A percentile compares a stretch with the other conserved stretches of the same genome.
Conservation (phyloP, 2,888 invertebrate species). For the Creontiades dilutus region DNA sequence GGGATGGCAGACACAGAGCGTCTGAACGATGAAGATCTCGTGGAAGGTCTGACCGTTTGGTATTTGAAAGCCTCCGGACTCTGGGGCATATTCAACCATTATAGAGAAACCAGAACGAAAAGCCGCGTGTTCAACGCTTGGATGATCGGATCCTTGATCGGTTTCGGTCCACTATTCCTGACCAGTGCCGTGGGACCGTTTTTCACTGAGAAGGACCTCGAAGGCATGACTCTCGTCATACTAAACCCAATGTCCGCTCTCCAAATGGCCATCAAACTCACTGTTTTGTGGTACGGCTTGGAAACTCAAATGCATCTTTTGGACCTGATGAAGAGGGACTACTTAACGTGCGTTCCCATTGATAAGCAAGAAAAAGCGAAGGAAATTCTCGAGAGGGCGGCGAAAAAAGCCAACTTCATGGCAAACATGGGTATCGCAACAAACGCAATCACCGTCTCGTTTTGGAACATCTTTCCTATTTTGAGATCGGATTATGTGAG, state of each 20-base stretch:
- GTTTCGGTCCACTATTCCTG: background rate
- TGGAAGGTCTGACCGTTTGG: constrained; percentile 38
- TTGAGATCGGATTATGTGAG: constrained; percentile 35
- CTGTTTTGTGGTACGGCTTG: constrained; percentile 44
- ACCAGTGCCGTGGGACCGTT: background rate
- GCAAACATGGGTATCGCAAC: background rate
- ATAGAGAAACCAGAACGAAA: background rate
- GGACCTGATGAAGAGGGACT: constrained; percentile 48
- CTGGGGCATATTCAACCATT: constrained; percentile 41
- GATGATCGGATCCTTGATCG: background rate
- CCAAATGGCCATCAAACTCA: constrained; percentile 21
- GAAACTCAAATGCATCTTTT: background rate
- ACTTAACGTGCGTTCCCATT: constrained; percentile 3
- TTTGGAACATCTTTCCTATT: constrained; percentile 57
- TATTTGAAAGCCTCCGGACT: constrained; percentile 18
- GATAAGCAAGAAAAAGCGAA: background rate
- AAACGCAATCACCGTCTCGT: background rate
- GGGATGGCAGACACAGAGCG: background rate
- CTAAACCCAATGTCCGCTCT: constrained; percentile 23
- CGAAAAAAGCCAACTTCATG: background rate
- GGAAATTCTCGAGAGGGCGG: background rate
- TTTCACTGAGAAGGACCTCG: background rate
- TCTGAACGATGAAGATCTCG: constrained; percentile 11
- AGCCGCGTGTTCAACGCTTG: background rate
- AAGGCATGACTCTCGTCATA: constrained; percentile 13